phyloP scores from a whole-genome alignment of 2,888 invertebrate species.

The Temnothorax ravouxi region DNA sequence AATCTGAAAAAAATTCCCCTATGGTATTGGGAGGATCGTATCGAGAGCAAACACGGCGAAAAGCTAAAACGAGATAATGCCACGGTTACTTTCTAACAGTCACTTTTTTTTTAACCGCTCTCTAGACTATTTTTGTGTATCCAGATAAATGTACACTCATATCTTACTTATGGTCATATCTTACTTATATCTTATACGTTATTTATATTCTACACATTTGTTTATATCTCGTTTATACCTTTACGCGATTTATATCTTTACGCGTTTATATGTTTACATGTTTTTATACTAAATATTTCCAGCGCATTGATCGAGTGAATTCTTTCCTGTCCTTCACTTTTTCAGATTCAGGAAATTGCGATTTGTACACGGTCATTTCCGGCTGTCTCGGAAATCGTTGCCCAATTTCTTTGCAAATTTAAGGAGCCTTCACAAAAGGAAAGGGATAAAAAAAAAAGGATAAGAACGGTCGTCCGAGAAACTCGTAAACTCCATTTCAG shows the following conservation, averaged over 20 bases:
- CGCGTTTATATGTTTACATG: not conserved
- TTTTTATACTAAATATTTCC: not conserved
- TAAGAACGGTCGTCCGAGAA: not conserved
- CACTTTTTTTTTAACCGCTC: no score
- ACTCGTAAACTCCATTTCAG: not conserved
- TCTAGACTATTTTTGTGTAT: not conserved
- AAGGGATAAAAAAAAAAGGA: not conserved
- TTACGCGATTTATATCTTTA: not conserved
- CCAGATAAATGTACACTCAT: not conserved
- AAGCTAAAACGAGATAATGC: not conserved
- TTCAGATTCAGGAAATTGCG: not conserved
- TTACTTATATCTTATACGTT: not conserved
- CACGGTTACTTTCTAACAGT: not conserved
- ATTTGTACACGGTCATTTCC: not conserved
- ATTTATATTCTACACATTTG: not conserved
- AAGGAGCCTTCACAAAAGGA: not conserved
- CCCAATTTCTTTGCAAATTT: slow-evolving; percentile 12
- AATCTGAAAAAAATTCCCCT: not conserved
- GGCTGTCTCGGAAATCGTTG: not conserved
- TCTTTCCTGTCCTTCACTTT: not conserved
- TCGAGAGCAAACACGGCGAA: not conserved
- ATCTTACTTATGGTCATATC: not conserved
- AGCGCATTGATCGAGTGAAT: not conserved
- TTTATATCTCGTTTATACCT: not conserved
- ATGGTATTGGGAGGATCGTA: not conserved